phyloP scores from a whole-genome alignment of 2,888 invertebrate genomes.

The Heliconius sara region DNA sequence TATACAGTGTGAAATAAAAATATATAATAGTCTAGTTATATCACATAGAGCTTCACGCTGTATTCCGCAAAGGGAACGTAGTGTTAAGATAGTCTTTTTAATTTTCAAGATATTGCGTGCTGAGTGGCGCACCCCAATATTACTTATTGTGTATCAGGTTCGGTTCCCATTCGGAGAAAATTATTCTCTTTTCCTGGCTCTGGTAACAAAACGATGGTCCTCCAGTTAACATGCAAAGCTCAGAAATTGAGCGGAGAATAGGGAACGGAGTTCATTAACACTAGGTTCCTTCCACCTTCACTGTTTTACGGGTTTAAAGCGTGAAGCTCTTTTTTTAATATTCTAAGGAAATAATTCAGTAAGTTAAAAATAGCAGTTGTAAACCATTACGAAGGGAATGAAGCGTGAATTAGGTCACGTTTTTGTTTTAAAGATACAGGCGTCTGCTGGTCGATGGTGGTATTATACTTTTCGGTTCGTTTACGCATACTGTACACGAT shows the following conservation, averaged over 20 bases:
- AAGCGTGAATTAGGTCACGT: slow-evolving; percentile 50
- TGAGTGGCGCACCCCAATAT: no score
- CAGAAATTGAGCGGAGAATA: background rate
- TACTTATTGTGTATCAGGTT: no score
- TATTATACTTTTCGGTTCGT: slow-evolving; percentile 49
- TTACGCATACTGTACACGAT: slow-evolving; percentile 46
- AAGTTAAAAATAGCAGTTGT: slow-evolving; percentile 47
- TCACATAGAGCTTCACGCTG: no score
- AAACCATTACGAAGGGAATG: slow-evolving; percentile 49
- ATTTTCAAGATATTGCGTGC: no score
- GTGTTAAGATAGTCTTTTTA: no score
- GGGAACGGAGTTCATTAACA: no score
- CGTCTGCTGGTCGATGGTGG: slow-evolving; percentile 54
- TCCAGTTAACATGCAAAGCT: background rate
- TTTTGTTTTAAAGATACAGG: slow-evolving; percentile 45
- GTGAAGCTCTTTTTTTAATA: background rate
- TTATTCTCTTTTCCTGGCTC: background rate
- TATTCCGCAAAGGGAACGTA: no score
- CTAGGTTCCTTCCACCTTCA: background rate
- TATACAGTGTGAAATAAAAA: no score
- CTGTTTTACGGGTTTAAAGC: no score
- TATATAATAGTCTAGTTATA: no score
- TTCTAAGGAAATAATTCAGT: slow-evolving; percentile 26
- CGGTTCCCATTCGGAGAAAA: background rate
- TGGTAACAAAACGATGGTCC: background rate